These are phyloP conservation scores for Trachythela sp. DNA, from an alignment of 64 coral and sea anemone genomes.

Conservation along the genomic window DNA sequence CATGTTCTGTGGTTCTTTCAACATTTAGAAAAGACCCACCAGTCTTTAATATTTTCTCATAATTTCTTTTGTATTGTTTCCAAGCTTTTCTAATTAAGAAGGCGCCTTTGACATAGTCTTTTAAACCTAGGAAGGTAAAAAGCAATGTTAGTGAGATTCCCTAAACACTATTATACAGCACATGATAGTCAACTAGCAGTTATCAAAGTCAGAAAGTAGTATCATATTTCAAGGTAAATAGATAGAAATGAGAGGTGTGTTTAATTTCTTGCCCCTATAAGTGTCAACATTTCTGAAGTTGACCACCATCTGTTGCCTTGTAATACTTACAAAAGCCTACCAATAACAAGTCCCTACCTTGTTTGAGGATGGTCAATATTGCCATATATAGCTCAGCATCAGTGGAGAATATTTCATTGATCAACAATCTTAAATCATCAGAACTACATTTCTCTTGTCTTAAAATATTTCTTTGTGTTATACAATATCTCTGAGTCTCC, in stretches of 20 bases:
- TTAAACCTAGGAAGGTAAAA: conserved; percentile 53
- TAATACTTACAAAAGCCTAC: no score
- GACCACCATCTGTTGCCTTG: no score
- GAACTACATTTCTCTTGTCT: background rate
- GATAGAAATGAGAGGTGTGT: no score
- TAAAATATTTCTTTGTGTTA: background rate
- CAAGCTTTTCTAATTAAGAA: conserved; percentile 84
- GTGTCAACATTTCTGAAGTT: no score
- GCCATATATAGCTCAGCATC: conserved; percentile 94
- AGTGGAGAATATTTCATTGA: conserved; percentile 86
- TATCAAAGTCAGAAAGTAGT: no score
- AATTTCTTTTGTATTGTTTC: conserved; percentile 91
- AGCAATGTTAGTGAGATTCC: background rate
- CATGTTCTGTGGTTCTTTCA: background rate
- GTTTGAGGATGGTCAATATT: conserved; percentile 89
- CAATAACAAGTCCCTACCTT: conserved; percentile 78
- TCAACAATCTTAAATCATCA: conserved; percentile 20
- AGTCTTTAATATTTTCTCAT: conserved; percentile 65
- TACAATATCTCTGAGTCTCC: background rate
- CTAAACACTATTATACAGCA: no score
- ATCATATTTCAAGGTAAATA: no score
- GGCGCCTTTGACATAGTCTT: conserved; percentile 86
- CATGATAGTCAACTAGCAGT: no score
- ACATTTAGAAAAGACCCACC: conserved; percentile 77
- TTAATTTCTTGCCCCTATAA: no score